phyloP scores from a whole-genome alignment of 1,140 invertebrate genomes.

The Brachionus angularis region DNA sequence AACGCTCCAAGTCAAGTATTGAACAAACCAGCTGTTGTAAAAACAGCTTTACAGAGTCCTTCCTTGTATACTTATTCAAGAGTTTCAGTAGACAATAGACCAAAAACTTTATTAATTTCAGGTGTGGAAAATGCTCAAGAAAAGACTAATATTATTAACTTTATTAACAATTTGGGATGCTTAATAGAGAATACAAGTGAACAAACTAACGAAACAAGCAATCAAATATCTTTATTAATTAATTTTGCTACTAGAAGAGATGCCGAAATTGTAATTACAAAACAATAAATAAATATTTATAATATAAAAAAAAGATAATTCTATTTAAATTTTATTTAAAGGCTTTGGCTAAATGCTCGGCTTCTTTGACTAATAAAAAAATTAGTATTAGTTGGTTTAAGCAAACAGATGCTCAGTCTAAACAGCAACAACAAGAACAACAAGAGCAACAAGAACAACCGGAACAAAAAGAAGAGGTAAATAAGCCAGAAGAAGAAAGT shows the following conservation, averaged over 20 bases:
- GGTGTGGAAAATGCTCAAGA: slow-evolving; percentile 19
- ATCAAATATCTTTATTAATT: slow-evolving; percentile 11
- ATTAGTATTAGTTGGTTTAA: slow-evolving; percentile 5
- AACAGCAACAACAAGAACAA: neutral
- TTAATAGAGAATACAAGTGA: slow-evolving; percentile 6
- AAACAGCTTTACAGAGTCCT: neutral
- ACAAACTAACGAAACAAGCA: neutral
- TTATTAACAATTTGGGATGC: neutral
- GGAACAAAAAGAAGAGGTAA: neutral
- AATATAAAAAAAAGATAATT: too few species aligned
- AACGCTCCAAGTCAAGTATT: slow-evolving; percentile 4
- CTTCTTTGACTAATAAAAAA: neutral
- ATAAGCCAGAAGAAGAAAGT: neutral
- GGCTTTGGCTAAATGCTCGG: neutral
- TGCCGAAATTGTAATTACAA: slow-evolving; percentile 35
- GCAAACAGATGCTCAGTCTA: neutral
- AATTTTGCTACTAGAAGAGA: slow-evolving; percentile 36
- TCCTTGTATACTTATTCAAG: neutral
- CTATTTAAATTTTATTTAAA: too few species aligned
- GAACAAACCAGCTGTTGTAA: neutral
- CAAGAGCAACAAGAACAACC: neutral
- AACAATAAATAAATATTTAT: too few species aligned
- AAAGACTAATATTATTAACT: slow-evolving; percentile 9
- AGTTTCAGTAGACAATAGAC: slow-evolving; percentile 24
- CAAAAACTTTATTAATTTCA: neutral